Evolutionary conservation across 1,140 invertebrate genomes (phyloP), one percentile per base, ranked within the genome.

Genomic region (Trichoplusia ni): DNA sequence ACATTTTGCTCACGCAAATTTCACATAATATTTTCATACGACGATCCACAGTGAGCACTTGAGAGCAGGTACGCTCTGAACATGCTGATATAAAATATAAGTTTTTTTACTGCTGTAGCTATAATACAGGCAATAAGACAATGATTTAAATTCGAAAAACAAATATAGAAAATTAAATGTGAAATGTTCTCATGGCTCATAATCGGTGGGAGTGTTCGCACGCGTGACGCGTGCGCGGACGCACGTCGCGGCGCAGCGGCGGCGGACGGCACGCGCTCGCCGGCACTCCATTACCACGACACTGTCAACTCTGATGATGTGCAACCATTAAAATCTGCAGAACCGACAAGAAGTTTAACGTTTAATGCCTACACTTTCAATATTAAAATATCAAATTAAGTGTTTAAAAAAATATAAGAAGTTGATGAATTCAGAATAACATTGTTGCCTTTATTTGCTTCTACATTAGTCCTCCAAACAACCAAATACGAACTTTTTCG

Each of bases 121-220:
- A 33, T 51, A 21, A 14, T n/a, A 14, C 14, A 51, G 21, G 16
- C 23, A 19, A 13, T 6, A 14, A 21, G 31, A 11, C 11, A n/a
- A n/a, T n/a, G 2, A 38, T 54, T 38, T 16, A 40, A 56, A 27
- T 27, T 40, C 5, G 0, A 40, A 16, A 56, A 56, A 38, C 23
- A 40, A 56, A 40, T 56, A 18, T 27, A 14, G 51, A 51, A 51
- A n/a, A n/a, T n/a, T n/a, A n/a, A n/a, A 54, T 37, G 37, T 16
- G 33, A 29, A 16, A 33, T 47, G 23, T 67, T 67, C 64, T 67
- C 65, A 67, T 69, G 77, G 77, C 77, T 64, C 67, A 81, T 89
- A 89, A 87, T 86, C 86, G 84, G 76, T 84, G 87, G 82, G 82
- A 86, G 84, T 86, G 86, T 38, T 31, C 47, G 46, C 63, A 67